Conservation (phyloP, 2,888 invertebrate genomes). For the Aphidius colemani region DNA sequence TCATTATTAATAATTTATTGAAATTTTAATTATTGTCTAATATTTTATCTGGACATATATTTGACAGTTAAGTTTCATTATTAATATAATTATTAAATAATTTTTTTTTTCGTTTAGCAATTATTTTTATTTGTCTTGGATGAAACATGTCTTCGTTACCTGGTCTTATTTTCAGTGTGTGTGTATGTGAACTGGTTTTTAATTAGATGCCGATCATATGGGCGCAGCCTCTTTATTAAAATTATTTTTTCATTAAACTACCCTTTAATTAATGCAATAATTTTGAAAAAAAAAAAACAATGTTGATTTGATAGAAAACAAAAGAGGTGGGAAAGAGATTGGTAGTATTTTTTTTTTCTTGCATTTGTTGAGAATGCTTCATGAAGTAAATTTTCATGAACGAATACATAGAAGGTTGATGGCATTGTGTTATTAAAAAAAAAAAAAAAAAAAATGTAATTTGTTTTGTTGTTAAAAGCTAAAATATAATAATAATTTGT, state of each 20-base stretch:
- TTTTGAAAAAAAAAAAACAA: too few species aligned
- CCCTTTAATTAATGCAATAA: background rate
- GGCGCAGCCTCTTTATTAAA: slow-evolving; percentile 39
- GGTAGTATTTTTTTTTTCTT: background rate
- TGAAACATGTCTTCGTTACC: slow-evolving; percentile 20
- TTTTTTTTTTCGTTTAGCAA: slow-evolving; percentile 25
- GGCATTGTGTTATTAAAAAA: too few species aligned
- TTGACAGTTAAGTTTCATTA: slow-evolving; percentile 29
- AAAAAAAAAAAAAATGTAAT: too few species aligned
- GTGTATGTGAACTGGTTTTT: slow-evolving; percentile 41
- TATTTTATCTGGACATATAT: background rate
- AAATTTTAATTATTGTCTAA: background rate
- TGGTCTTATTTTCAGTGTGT: slow-evolving; percentile 33
- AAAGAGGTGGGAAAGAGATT: too few species aligned
- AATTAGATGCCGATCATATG: slow-evolving; percentile 51
- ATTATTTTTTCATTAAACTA: slow-evolving; percentile 9
- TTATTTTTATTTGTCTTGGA: background rate
- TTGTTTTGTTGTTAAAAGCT: too few species aligned
- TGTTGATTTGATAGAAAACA: too few species aligned
- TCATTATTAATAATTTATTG: background rate
- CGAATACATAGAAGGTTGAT: too few species aligned
- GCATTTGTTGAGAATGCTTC: background rate
- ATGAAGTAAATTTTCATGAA: too few species aligned
- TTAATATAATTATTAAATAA: slow-evolving; percentile 24
- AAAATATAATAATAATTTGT: too few species aligned